Percentiles rank a stretch among this genome's conserved stretches.
Evolutionary conservation across 2,888 invertebrate species (phyloP).

Genomic region (Troides helena): DNA sequence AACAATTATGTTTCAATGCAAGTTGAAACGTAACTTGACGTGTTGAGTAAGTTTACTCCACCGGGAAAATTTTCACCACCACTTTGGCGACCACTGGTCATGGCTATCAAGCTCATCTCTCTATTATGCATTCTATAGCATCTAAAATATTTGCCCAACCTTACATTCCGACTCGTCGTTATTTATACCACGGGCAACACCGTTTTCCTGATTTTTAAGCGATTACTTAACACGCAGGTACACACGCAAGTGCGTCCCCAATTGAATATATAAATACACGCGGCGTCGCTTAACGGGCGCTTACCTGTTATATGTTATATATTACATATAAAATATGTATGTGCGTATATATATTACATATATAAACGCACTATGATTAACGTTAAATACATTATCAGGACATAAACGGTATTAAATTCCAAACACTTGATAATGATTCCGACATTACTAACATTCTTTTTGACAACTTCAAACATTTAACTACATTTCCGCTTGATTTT

Average conservation of each 20-base stretch:
- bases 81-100: too few species aligned
- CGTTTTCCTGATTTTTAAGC: neutral
- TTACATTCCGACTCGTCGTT: slow-evolving; percentile 6
- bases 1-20: too few species aligned
- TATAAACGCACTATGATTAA: neutral
- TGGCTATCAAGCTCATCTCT: too few species aligned
- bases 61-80: too few species aligned
- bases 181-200: slow-evolving; percentile 5
- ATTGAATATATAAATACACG: slow-evolving; percentile 7
- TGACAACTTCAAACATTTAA: too few species aligned
- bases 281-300: neutral
- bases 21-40: too few species aligned
- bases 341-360: neutral
- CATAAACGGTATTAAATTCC: too few species aligned
- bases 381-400: neutral
- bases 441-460: too few species aligned
- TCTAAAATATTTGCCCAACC: neutral
- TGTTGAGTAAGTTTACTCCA: too few species aligned
- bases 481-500: too few species aligned
- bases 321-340: neutral
- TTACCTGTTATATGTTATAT: neutral
- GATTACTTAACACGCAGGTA: slow-evolving; percentile 5
- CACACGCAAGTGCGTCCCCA: neutral
- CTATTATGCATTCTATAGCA: too few species aligned
- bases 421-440: too few species aligned